A percentile compares a stretch with the other conserved stretches of the same genome.
Evolutionary conservation across 2,113 vertebrate species (phyloP).

Genomic region (Heterocephalus glaber): DNA sequence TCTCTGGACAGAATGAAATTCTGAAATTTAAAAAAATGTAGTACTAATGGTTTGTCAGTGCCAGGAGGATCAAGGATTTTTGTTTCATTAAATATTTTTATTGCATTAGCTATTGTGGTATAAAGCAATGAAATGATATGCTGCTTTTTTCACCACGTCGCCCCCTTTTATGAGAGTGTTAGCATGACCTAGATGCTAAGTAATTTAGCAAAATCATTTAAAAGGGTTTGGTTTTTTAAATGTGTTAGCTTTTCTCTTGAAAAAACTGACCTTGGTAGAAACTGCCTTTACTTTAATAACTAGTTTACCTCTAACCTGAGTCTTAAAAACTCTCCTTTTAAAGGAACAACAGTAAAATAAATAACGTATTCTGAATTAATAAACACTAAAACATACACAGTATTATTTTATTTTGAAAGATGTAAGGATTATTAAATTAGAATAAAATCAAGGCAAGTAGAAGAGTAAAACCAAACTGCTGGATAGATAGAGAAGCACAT

Average conservation of each 20-base stretch:
- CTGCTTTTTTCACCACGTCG: background rate
- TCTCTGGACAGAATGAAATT: constrained; percentile 40
- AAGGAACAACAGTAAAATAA: constrained; percentile 67
- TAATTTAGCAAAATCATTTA: constrained; percentile 69
- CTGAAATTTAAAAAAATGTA: constrained; percentile 62
- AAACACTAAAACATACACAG: background rate
- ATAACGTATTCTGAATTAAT: constrained; percentile 26
- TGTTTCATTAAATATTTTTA: constrained; percentile 72
- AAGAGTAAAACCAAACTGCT: background rate
- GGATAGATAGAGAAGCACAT: background rate
- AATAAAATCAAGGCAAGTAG: background rate
- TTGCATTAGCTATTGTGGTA: constrained; percentile 67
- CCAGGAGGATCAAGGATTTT: constrained; percentile 72
- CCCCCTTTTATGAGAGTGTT: constrained; percentile 47
- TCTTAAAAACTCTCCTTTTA: constrained; percentile 68
- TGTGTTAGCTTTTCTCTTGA: constrained; percentile 50
- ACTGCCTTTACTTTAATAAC: constrained; percentile 69
- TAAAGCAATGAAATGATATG: constrained; percentile 58
- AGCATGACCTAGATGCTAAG: constrained; percentile 73
- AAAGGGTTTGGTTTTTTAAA: constrained; percentile 77
- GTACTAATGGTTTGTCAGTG: constrained; percentile 45
- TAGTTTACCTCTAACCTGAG: constrained; percentile 55
- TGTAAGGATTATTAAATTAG: background rate
- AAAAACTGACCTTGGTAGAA: constrained; percentile 69
- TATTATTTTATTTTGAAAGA: background rate